Evolutionary conservation across 2,113 vertebrate genomes (phyloP).

Genomic region (Hiodon alosoides): DNA sequence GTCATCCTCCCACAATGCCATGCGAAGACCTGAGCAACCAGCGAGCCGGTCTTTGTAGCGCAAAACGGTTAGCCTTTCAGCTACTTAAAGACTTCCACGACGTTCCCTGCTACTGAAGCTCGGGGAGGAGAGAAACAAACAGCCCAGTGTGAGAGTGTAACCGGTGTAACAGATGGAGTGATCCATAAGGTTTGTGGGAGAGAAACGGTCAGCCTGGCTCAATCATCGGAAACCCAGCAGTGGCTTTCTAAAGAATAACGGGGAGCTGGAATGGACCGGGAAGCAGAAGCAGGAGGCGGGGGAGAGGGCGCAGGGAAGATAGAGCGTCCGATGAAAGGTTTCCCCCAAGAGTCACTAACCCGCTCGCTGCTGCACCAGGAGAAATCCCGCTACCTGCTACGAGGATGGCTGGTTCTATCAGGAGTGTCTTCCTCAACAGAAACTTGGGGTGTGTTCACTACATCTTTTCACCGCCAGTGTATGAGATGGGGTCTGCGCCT

Average conservation of each 20-base stretch:
- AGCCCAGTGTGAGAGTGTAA: background rate
- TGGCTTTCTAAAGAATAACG: background rate
- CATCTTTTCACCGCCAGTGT: no score
- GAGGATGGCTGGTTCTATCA: no score
- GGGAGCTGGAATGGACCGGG: background rate
- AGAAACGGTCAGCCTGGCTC: slow-evolving; percentile 3
- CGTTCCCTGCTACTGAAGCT: slow-evolving; percentile 8
- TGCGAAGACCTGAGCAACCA: background rate
- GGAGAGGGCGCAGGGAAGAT: background rate
- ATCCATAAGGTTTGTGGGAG: slow-evolving; percentile 20
- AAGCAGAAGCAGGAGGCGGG: background rate
- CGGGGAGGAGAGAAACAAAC: background rate
- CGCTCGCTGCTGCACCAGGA: no score
- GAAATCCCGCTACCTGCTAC: no score
- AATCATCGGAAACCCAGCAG: slow-evolving; percentile 15
- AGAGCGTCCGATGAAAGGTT: background rate
- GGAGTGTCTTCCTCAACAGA: no score
- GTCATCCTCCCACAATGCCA: slow-evolving; percentile 9
- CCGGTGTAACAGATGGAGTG: slow-evolving; percentile 20
- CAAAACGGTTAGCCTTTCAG: slow-evolving; percentile 14
- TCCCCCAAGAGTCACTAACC: no score
- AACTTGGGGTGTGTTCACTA: no score
- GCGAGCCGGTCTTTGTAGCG: slow-evolving; percentile 8
- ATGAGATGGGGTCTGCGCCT: no score
- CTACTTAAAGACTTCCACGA: slow-evolving; percentile 10